A percentile compares a stretch with the other conserved stretches of the same genome.
phyloP scores from a whole-genome alignment of 2,797 vertebrate genomes.

The Onychomys torridus region DNA sequence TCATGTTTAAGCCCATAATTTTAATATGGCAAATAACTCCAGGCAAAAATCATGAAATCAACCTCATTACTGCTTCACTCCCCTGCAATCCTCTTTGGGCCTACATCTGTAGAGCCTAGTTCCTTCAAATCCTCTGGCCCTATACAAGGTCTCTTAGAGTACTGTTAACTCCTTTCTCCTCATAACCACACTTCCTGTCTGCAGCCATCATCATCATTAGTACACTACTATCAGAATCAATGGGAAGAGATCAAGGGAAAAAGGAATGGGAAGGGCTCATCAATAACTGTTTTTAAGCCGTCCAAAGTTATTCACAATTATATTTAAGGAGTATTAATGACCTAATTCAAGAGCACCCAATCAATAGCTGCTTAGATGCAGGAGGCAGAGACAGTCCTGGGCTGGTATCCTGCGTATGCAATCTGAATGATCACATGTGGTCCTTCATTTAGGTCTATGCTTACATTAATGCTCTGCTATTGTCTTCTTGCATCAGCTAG shows the following conservation, averaged over 20 bases:
- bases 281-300: neutral
- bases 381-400: neutral
- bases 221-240: neutral
- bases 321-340: neutral
- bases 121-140: neutral
- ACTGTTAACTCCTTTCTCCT: neutral
- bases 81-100: neutral
- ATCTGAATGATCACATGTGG: neutral
- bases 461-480: neutral
- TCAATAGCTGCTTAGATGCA: neutral
- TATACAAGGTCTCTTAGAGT: neutral
- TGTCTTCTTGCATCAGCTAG: neutral
- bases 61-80: neutral
- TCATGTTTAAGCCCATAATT: constrained; percentile 33
- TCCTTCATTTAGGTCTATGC: neutral
- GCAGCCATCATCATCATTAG: neutral
- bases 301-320: neutral
- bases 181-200: neutral
- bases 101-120: neutral
- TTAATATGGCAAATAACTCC: neutral
- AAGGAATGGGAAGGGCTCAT: neutral
- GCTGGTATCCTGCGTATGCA: neutral
- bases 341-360: neutral
- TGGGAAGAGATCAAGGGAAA: neutral
- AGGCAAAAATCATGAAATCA: constrained; percentile 26